phyloP scores from a whole-genome alignment of 2,888 invertebrate species.

The Drosophila siamana region DNA sequence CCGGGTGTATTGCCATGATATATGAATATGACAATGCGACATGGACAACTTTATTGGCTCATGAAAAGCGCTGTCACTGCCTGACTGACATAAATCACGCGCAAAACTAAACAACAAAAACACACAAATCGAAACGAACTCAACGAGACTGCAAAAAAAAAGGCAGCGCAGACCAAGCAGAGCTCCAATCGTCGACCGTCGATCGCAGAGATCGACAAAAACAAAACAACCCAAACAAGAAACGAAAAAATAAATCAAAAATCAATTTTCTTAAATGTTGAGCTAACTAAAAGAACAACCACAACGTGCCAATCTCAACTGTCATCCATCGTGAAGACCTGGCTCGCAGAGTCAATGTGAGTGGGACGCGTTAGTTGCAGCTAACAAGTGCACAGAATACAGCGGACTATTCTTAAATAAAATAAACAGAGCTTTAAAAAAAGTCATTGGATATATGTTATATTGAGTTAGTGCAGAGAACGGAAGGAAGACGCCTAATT shows the following conservation, averaged over 20 bases:
- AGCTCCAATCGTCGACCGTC: slow-evolving; percentile 35
- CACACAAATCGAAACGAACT: slow-evolving; percentile 37
- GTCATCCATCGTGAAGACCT: slow-evolving; percentile 49
- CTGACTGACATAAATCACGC: slow-evolving; percentile 78
- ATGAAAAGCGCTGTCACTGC: slow-evolving; percentile 81
- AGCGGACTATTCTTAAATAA: not conserved
- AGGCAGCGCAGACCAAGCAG: slow-evolving; percentile 35
- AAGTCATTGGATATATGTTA: not conserved
- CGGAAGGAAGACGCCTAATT: too few species aligned
- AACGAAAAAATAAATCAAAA: slow-evolving; percentile 69
- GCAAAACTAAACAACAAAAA: slow-evolving; percentile 23
- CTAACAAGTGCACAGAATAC: slow-evolving; percentile 27
- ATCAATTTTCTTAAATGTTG: slow-evolving; percentile 67
- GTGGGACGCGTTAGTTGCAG: slow-evolving; percentile 26
- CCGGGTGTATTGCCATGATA: slow-evolving; percentile 75
- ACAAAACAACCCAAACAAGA: slow-evolving; percentile 17
- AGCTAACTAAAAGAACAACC: slow-evolving; percentile 54
- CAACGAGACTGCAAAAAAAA: slow-evolving; percentile 32
- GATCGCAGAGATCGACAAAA: slow-evolving; percentile 28
- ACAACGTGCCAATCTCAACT: slow-evolving; percentile 49
- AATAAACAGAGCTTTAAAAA: not conserved
- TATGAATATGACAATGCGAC: slow-evolving; percentile 81
- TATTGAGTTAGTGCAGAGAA: not conserved
- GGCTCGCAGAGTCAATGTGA: slow-evolving; percentile 5
- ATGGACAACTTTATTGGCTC: slow-evolving; percentile 81